These are phyloP conservation scores for Gobius niger DNA, from an alignment of 2,113 vertebrate species.

Conservation along the genomic window DNA sequence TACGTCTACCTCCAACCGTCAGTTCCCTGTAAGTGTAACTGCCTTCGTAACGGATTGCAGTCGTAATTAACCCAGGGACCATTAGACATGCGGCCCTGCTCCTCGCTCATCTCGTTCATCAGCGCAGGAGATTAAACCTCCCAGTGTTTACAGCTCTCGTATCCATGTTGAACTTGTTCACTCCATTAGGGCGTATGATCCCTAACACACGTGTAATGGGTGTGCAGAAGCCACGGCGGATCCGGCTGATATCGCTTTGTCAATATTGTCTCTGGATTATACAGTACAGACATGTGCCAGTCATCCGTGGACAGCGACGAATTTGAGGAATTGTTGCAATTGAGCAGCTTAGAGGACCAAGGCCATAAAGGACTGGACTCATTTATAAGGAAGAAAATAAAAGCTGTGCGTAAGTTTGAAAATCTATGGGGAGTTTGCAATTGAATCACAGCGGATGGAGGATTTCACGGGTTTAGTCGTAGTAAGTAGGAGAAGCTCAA, in stretches of 20 bases:
- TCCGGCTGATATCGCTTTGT: neutral
- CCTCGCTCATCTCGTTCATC: constrained; percentile 57
- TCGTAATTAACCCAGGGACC: constrained; percentile 62
- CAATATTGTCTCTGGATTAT: constrained; percentile 4
- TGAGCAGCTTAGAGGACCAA: no score
- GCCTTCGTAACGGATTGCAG: constrained; percentile 43
- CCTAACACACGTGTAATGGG: constrained; percentile 10
- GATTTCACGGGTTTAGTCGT: no score
- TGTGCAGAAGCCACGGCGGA: neutral
- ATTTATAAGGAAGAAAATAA: no score
- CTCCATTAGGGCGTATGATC: constrained; percentile 21
- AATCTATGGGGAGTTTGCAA: no score
- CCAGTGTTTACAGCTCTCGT: constrained; percentile 22
- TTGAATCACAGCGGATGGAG: no score
- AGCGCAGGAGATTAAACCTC: constrained; percentile 55
- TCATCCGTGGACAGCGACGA: neutral
- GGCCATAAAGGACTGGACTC: no score
- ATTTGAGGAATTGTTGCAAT: neutral
- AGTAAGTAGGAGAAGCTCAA: no score
- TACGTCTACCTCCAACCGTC: constrained; percentile 1
- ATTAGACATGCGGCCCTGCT: constrained; percentile 54
- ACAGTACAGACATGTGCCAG: neutral
- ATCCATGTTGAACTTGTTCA: constrained; percentile 16
- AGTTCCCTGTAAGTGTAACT: constrained; percentile 1
- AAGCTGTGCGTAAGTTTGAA: no score